phyloP scores from a whole-genome alignment of 2,113 vertebrate genomes.

The Passer domesticus region DNA sequence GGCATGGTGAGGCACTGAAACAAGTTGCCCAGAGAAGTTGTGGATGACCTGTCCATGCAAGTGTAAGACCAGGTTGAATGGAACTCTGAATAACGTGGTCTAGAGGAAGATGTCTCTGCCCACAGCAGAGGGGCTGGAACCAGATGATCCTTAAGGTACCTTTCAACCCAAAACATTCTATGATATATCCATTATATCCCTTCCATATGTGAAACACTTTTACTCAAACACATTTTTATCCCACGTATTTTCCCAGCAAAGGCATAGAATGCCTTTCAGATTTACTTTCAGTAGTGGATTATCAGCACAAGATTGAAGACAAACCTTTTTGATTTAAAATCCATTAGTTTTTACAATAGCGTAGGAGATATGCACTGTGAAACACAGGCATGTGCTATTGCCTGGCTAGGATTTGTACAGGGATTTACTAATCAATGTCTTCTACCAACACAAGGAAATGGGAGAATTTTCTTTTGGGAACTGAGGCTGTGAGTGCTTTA shows the following conservation, averaged over 20 bases:
- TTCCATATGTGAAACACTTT: neutral
- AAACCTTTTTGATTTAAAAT: neutral
- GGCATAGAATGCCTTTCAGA: neutral
- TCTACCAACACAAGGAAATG: neutral
- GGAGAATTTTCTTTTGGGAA: neutral
- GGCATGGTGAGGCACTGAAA: neutral
- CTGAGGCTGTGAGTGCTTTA: neutral
- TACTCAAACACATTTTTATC: neutral
- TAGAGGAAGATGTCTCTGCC: neutral
- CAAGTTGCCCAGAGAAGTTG: neutral
- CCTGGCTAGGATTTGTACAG: neutral
- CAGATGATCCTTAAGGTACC: neutral
- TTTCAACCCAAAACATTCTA: neutral
- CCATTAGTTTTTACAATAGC: neutral
- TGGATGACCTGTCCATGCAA: fast-evolving
- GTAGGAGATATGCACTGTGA: neutral
- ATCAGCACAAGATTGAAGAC: neutral
- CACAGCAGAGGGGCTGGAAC: neutral
- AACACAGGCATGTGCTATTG: neutral
- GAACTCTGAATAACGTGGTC: neutral
- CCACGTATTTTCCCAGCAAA: neutral
- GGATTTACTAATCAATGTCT: neutral
- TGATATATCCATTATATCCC: neutral
- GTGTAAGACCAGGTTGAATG: neutral
- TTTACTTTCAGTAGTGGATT: neutral